Conservation (phyloP, 2,113 vertebrate genomes). For the Nibea albiflora region DNA sequence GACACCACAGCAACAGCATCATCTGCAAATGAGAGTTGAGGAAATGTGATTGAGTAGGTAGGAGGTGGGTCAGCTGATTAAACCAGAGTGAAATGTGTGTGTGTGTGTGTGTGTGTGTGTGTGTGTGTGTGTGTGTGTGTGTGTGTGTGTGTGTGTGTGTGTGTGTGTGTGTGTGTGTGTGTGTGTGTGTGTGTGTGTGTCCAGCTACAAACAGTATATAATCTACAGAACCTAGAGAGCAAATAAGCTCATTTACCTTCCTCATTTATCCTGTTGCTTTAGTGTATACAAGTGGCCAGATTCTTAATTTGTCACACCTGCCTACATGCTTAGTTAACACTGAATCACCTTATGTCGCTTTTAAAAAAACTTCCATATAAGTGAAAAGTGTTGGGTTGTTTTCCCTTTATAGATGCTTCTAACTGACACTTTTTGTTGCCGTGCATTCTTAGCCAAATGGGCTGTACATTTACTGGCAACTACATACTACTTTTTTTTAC, state of each 20-base stretch:
- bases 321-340: neutral
- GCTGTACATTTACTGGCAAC: neutral
- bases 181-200: neutral
- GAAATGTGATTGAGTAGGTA: slow-evolving; percentile 15
- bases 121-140: neutral
- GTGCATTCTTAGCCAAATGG: neutral
- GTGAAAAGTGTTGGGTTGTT: slow-evolving; percentile 3
- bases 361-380: neutral
- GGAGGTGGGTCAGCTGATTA: slow-evolving; percentile 27
- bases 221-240: neutral
- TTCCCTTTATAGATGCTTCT: neutral
- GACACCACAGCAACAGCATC: neutral
- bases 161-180: neutral
- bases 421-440: neutral
- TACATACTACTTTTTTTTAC: neutral
- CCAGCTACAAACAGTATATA: neutral
- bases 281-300: neutral
- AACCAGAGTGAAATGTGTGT: slow-evolving; percentile 34
- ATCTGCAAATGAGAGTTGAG: slow-evolving; percentile 13
- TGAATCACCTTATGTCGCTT: neutral
- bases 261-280: neutral
- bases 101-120: neutral
- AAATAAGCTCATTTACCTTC: neutral
- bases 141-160: neutral
- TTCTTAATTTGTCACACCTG: neutral